Evolutionary conservation across 1,140 invertebrate genomes (phyloP), one percentile per base, ranked within the genome.

Genomic region (Schlechtendalia chinensis): DNA sequence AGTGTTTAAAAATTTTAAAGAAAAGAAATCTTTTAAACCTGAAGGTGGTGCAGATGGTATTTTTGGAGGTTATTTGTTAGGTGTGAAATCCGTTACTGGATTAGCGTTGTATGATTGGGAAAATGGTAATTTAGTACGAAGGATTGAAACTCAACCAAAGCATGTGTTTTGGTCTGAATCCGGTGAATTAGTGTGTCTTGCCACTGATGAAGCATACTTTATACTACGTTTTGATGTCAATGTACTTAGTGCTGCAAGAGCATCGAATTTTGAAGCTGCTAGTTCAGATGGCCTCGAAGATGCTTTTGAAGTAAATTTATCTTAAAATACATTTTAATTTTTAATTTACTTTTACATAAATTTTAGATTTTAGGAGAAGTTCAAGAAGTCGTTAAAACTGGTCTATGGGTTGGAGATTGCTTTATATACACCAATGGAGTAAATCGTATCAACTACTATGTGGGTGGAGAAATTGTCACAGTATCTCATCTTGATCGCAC

Each of bases 341-440:
- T 69, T 10, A 12, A 32, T n/a, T 29, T 72, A 14, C 32, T 81
- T 77, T 45, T 54, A 81, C 80, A 84, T 83, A 82, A 82, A 81
- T 86, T 86, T 5, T 85, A 94, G 91, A 92, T 95, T 75, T 87
- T 95, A 8, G 91, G 91, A 22, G 96, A 98, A 86, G 92, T 97
- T 77, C 93, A 91, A 82, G 98, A 99, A 87, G 89, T 90, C 16
- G 97, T 99, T 0, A 96, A 95, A 85, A 99, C 98, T 5, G 98
- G 96, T 16, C 86, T 98, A 16, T 99, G 98, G 98, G 94, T 99
- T 54, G 98, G 98, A 6, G 97, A 99, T 86, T 99, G 98, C 86
- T 99, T 99, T 86, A 98, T 99, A 82, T 99, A 99, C 87, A 99
- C 98, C 0, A 99, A 99, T 86, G 92, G 93, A 75, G 92, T 98